Conservation (phyloP, 53 echinoderm and acorn worm species). For the Luidia sarsii region DNA sequence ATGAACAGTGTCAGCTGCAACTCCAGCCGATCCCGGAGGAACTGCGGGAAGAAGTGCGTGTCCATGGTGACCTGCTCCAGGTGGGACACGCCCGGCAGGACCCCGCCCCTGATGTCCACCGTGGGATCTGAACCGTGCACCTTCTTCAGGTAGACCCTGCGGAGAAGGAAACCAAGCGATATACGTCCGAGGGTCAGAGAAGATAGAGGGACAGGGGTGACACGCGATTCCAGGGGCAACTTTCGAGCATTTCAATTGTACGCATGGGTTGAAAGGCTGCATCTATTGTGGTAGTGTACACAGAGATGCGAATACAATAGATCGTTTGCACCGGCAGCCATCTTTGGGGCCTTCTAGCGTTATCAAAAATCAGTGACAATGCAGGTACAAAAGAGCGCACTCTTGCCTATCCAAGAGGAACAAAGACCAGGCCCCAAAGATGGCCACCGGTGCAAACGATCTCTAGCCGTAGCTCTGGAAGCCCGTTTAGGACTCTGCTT, state of each 20-base stretch:
- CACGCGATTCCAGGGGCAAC: not conserved
- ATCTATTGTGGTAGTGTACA: no score
- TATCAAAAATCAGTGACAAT: no score
- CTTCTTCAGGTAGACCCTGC: constrained; percentile 61
- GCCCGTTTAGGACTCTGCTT: no score
- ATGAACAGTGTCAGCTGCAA: constrained; percentile 69
- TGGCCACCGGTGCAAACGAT: no score
- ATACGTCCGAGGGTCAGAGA: not conserved
- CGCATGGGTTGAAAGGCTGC: no score
- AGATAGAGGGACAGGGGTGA: not conserved
- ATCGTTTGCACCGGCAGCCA: no score
- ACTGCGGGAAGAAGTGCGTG: constrained; percentile 70
- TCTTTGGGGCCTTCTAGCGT: no score
- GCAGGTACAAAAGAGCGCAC: no score
- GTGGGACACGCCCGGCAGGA: constrained; percentile 72
- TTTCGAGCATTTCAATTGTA: not conserved
- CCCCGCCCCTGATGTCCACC: constrained; percentile 65
- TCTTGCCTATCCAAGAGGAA: no score
- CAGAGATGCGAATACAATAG: no score
- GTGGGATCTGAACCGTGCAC: constrained; percentile 67
- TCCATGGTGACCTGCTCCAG: constrained; percentile 70
- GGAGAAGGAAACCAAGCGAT: not conserved
- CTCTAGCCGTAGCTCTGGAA: no score
- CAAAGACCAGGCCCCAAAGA: no score
- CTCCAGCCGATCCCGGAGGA: constrained; percentile 60